Percentiles rank a stretch among this genome's conserved stretches.
Evolutionary conservation across 2,113 vertebrate species (phyloP).

Genomic region (Alethe castanea): DNA sequence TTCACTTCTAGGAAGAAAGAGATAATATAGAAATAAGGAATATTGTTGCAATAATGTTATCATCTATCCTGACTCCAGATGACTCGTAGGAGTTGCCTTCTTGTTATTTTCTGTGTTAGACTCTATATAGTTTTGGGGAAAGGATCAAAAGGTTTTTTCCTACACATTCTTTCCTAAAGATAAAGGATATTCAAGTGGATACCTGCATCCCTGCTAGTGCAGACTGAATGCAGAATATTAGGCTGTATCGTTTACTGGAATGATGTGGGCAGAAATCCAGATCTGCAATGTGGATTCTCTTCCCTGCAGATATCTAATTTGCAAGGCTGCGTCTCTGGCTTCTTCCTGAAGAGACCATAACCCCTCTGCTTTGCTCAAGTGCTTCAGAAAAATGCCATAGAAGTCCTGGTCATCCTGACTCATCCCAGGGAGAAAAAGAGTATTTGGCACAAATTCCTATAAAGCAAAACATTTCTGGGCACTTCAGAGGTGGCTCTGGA

Average conservation of each 20-base stretch:
- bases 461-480: neutral
- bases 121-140: neutral
- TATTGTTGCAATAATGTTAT: neutral
- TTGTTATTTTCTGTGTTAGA: neutral
- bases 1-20: neutral
- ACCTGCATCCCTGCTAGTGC: neutral
- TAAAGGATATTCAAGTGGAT: neutral
- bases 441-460: too few relatives aligned
- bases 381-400: neutral
- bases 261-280: slow-evolving; percentile 32
- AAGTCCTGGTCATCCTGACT: neutral
- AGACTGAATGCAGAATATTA: neutral
- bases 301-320: slow-evolving; percentile 8
- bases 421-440: neutral
- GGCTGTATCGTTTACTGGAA: slow-evolving; percentile 18
- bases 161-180: neutral
- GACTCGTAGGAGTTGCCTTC: neutral
- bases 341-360: neutral
- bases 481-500: neutral
- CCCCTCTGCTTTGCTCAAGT: neutral
- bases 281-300: slow-evolving; percentile 10
- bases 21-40: neutral
- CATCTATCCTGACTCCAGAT: neutral
- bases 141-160: neutral
- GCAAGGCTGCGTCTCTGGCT: neutral